phyloP scores from a whole-genome alignment of 2,113 vertebrate species.

The Prunella himalayana region DNA sequence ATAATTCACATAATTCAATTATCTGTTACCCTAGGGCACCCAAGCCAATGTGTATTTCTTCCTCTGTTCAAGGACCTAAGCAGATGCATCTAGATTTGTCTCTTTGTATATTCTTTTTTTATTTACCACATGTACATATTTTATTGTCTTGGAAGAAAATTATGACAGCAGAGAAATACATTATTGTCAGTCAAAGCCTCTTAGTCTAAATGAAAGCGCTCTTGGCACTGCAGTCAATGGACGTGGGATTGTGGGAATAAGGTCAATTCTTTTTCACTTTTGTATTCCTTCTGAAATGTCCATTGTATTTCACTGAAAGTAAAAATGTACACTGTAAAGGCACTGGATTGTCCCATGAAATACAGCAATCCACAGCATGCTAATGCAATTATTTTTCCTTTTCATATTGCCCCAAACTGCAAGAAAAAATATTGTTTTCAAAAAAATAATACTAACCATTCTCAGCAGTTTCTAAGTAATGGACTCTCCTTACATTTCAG shows the following conservation, averaged over 20 bases:
- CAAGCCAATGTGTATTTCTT: neutral
- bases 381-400: neutral
- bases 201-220: conserved; percentile 39
- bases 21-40: neutral
- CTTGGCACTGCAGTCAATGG: neutral
- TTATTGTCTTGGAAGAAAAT: conserved; percentile 6
- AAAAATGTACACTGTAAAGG: conserved; percentile 23
- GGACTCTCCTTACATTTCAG: neutral
- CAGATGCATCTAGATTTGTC: neutral
- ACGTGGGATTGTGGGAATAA: conserved; percentile 1
- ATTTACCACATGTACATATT: conserved; percentile 18
- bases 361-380: neutral
- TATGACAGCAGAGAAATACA: conserved; percentile 17
- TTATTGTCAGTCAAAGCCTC: conserved; percentile 19
- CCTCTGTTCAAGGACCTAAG: neutral
- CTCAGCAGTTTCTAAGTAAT: conserved; percentile 30
- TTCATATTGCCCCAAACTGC: neutral
- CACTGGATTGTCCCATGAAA: conserved; percentile 4
- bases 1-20: neutral
- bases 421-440: conserved; percentile 3
- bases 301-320: conserved; percentile 49
- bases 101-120: neutral
- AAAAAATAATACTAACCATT: neutral
- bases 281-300: conserved; percentile 39
- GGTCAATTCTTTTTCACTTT: conserved; percentile 22